Percentiles rank a stretch among this genome's conserved stretches.
Evolutionary conservation across 1,140 invertebrate species (phyloP).

Genomic region (Mesaphorura yosii): DNA sequence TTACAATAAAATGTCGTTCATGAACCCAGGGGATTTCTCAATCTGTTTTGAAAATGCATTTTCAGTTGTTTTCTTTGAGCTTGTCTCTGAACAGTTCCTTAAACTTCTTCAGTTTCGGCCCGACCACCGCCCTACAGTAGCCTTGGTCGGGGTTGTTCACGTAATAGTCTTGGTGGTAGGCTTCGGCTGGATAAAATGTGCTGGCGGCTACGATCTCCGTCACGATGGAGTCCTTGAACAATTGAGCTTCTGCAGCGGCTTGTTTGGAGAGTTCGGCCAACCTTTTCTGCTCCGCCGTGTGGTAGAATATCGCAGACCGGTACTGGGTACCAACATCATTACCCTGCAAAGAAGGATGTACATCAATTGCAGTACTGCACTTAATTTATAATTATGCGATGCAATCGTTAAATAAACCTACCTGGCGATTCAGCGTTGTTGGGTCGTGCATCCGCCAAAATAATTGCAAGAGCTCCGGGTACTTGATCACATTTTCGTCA

Average conservation of each 20-base stretch:
- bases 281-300: slow-evolving; percentile 70
- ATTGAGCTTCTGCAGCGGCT: slow-evolving; percentile 43
- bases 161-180: slow-evolving; percentile 44
- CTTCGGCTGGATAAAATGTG: slow-evolving; percentile 76
- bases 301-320: slow-evolving; percentile 81
- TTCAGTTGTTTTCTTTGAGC: neutral
- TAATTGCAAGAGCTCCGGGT: slow-evolving; percentile 59
- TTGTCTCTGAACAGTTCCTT: neutral
- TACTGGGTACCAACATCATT: slow-evolving; percentile 49
- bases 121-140: neutral
- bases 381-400: neutral
- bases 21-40: neutral
- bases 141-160: slow-evolving; percentile 14
- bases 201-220: slow-evolving; percentile 62
- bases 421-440: slow-evolving; percentile 65
- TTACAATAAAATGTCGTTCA: no score
- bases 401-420: slow-evolving; percentile 34
- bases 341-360: slow-evolving; percentile 1
- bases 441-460: slow-evolving; percentile 91
- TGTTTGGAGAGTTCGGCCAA: slow-evolving; percentile 60
- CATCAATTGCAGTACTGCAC: neutral
- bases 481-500: slow-evolving; percentile 63
- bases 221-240: slow-evolving; percentile 46
- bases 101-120: neutral
- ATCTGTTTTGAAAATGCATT: neutral